Evolutionary conservation across 2,888 invertebrate genomes (phyloP).

Genomic region (Himalopsyche anomala): DNA sequence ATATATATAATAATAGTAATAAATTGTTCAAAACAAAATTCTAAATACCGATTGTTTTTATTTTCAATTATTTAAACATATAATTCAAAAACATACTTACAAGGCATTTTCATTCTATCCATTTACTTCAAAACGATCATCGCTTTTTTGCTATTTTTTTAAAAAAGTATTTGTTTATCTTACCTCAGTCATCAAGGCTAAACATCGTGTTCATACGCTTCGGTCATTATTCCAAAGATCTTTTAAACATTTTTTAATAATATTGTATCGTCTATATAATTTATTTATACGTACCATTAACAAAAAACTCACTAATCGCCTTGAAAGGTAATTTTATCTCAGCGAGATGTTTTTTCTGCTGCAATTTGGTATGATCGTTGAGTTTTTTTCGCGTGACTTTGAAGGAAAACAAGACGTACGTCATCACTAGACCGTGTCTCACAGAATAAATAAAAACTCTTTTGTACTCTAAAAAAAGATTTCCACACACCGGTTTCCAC

Average conservation of each 20-base stretch:
- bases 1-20: too few relatives aligned
- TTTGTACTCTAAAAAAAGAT: constrained; percentile 27
- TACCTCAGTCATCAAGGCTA: too few relatives aligned
- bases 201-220: too few relatives aligned
- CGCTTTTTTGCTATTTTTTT: too few relatives aligned
- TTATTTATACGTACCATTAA: not conserved
- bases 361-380: constrained; percentile 12
- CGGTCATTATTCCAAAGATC: too few relatives aligned
- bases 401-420: not conserved
- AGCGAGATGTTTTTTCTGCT: not conserved
- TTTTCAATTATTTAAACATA: too few relatives aligned
- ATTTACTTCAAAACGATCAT: too few relatives aligned
- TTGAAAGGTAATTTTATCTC: not conserved
- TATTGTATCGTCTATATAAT: not conserved
- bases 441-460: constrained; percentile 9
- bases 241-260: not conserved
- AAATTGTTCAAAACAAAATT: too few relatives aligned
- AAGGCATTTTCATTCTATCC: too few relatives aligned
- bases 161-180: too few relatives aligned
- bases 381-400: not conserved
- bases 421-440: not conserved
- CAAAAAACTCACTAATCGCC: not conserved
- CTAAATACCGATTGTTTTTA: too few relatives aligned
- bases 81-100: too few relatives aligned
- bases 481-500: not conserved